These are phyloP conservation scores for Ammospiza maritima DNA, from an alignment of 2,797 vertebrate species.

Conservation along the genomic window DNA sequence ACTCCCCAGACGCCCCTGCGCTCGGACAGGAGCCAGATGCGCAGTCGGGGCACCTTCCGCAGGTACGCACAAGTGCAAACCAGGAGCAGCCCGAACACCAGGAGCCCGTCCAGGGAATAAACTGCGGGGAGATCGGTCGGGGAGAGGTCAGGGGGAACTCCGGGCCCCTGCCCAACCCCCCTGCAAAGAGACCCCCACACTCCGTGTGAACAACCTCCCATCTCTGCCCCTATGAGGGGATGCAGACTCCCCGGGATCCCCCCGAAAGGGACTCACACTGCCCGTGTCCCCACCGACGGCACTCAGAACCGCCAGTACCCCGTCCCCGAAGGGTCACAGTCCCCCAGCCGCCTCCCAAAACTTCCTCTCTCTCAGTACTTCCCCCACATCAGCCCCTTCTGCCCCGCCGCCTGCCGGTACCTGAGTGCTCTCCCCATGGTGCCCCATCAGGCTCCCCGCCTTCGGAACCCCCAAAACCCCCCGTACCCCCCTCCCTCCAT, in stretches of 20 bases:
- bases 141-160: not conserved
- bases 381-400: not conserved
- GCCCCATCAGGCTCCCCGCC: not conserved
- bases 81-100: slow-evolving; percentile 94
- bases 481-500: no score
- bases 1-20: slow-evolving; percentile 86
- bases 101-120: slow-evolving; percentile 93
- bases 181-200: not conserved
- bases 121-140: slow-evolving; percentile 69
- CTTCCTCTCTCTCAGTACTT: not conserved
- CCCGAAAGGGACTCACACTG: not conserved
- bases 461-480: not conserved
- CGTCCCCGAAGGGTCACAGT: not conserved
- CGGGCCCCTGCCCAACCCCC: not conserved
- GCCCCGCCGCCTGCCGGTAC: not conserved
- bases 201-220: not conserved
- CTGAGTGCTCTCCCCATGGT: not conserved
- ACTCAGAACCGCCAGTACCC: not conserved
- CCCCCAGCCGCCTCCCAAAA: not conserved
- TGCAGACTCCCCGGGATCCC: no score
- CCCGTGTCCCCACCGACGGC: not conserved
- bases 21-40: slow-evolving; percentile 91
- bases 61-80: slow-evolving; percentile 96
- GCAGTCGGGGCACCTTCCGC: slow-evolving; percentile 93
- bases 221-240: not conserved